A percentile compares a stretch with the other conserved stretches of the same genome.
These are phyloP conservation scores for Dinomys branickii DNA, from an alignment of 2,113 vertebrate species.

Conservation along the genomic window DNA sequence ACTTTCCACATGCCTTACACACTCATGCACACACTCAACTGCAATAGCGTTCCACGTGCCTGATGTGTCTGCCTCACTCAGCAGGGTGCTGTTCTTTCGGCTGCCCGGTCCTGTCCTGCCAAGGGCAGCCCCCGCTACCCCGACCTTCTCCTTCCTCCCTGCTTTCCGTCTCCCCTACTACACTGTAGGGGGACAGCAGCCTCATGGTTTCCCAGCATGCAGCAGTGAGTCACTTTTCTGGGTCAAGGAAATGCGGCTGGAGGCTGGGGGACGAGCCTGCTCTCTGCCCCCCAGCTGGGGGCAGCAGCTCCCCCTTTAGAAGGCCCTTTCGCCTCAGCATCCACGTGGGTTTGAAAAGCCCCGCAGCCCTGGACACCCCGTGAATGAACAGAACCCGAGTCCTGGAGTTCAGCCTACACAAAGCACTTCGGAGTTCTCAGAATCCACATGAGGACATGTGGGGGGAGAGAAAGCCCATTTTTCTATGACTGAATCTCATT, in stretches of 20 bases:
- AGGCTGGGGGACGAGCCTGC: neutral
- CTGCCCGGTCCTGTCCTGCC: neutral
- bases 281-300: neutral
- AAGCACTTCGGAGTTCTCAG: slow-evolving; percentile 57
- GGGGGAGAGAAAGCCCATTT: slow-evolving; percentile 52
- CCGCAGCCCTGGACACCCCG: neutral
- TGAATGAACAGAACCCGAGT: slow-evolving; percentile 44
- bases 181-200: too few species aligned
- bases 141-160: neutral
- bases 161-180: neutral
- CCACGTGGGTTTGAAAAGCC: slow-evolving; percentile 13
- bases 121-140: too few species aligned
- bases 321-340: neutral
- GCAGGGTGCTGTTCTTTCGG: neutral
- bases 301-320: neutral
- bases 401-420: neutral
- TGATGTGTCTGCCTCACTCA: neutral
- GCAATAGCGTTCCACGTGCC: neutral
- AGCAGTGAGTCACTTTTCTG: neutral
- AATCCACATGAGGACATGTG: slow-evolving; percentile 1
- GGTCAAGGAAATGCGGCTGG: neutral
- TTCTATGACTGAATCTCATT: slow-evolving; percentile 69
- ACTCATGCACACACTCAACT: too few species aligned
- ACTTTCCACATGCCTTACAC: neutral
- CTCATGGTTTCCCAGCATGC: neutral